phyloP scores from a whole-genome alignment of 2,797 vertebrate genomes.

The Sebastes iracundus region DNA sequence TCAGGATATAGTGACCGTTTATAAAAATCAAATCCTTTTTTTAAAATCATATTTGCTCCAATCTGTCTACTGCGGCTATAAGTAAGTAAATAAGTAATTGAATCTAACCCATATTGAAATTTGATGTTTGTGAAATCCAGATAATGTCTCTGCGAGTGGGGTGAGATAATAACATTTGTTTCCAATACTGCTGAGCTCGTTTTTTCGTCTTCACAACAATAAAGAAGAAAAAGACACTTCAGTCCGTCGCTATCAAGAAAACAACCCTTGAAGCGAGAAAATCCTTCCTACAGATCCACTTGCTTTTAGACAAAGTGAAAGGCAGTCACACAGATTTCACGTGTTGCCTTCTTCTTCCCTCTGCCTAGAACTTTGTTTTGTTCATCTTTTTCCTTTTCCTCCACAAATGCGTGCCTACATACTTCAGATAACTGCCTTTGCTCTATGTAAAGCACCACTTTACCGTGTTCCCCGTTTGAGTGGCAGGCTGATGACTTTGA shows the following conservation, averaged over 20 bases:
- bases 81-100: not conserved
- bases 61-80: not conserved
- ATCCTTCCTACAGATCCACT: not conserved
- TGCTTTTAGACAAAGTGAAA: not conserved
- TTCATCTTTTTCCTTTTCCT: not conserved
- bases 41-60: too few species aligned
- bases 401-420: not conserved
- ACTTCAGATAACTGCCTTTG: slow-evolving; percentile 14
- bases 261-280: not conserved
- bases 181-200: not conserved
- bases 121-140: not conserved
- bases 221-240: not conserved
- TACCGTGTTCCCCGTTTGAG: slow-evolving; percentile 6
- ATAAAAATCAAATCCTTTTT: too few species aligned
- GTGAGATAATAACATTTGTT: slow-evolving; percentile 10
- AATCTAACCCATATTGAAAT: slow-evolving; percentile 2
- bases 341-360: not conserved
- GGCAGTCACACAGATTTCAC: not conserved
- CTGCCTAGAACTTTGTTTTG: not conserved
- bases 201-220: not conserved
- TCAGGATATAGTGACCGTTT: too few species aligned
- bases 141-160: not conserved
- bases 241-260: not conserved
- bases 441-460: not conserved
- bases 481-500: slow-evolving; percentile 20